phyloP scores from a whole-genome alignment of 2,797 vertebrate genomes.

The Ctenosaura bakeri region DNA sequence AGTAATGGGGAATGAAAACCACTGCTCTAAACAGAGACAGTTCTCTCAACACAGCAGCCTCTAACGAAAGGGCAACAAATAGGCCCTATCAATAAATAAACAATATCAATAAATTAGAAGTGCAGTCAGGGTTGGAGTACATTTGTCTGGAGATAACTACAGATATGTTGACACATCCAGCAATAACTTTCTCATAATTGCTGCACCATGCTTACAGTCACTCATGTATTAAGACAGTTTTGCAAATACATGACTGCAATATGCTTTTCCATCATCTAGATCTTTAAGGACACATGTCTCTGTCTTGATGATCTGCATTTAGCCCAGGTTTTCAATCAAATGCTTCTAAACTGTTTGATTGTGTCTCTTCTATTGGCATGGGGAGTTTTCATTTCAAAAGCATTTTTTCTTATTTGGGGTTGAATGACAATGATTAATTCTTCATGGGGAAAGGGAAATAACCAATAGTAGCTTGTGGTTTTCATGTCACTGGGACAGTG shows the following conservation, averaged over 20 bases:
- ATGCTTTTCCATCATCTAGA: background rate
- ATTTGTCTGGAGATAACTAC: background rate
- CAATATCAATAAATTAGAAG: conserved; percentile 33
- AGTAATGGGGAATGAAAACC: background rate
- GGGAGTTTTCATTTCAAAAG: conserved; percentile 16
- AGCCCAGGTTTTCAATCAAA: background rate
- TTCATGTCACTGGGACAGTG: too few relatives aligned
- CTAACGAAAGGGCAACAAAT: conserved; percentile 9
- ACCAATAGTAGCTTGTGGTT: too few relatives aligned
- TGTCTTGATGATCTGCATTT: background rate
- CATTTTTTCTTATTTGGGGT: background rate
- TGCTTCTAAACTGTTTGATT: background rate
- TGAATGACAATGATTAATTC: background rate
- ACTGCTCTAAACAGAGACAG: background rate
- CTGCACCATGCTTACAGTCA: background rate
- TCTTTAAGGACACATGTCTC: conserved; percentile 14
- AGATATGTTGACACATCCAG: conserved; percentile 18
- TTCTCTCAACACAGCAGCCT: conserved; percentile 17
- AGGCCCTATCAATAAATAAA: conserved; percentile 2
- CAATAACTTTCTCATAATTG: conserved; percentile 48
- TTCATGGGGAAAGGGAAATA: too few relatives aligned
- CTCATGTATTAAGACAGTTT: conserved; percentile 1
- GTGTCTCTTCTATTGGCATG: background rate
- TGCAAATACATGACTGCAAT: background rate
- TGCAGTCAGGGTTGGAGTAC: background rate